A percentile compares a stretch with the other conserved stretches of the same genome.
Conservation (phyloP, 2,113 vertebrate species). For the Scolopax mira region DNA sequence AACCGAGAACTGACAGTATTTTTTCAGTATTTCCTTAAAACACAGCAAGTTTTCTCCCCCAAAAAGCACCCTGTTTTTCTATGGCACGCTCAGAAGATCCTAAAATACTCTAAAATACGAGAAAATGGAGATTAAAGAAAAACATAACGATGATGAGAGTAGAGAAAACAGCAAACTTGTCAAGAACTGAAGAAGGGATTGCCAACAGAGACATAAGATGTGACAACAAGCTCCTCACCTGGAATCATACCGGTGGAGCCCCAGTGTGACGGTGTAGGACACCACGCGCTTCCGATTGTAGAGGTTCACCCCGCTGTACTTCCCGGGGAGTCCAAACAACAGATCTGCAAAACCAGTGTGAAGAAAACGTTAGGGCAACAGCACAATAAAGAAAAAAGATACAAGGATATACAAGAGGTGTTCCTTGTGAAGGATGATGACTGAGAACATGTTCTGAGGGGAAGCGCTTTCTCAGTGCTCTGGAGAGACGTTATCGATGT, state of each 20-base stretch:
- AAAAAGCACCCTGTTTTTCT: background rate
- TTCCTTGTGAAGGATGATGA: rapidly evolving
- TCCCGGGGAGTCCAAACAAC: slow-evolving; percentile 91
- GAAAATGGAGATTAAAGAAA: background rate
- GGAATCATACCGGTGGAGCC: slow-evolving; percentile 85
- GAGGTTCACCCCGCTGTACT: slow-evolving; percentile 88
- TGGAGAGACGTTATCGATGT: rapidly evolving
- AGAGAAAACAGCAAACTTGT: too few relatives aligned
- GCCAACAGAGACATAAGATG: background rate
- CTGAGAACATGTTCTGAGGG: rapidly evolving
- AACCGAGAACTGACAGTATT: background rate
- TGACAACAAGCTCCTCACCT: slow-evolving; percentile 72
- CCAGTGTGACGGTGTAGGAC: slow-evolving; percentile 90
- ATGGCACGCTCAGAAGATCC: background rate
- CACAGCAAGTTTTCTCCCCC: background rate
- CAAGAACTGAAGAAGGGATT: background rate
- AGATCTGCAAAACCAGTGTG: slow-evolving; percentile 75
- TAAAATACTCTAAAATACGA: rapidly evolving
- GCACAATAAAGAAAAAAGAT: too few relatives aligned
- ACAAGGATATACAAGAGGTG: too few relatives aligned
- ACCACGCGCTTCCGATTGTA: slow-evolving; percentile 86
- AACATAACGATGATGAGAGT: rapidly evolving
- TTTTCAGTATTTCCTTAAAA: background rate
- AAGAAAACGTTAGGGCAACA: rapidly evolving
- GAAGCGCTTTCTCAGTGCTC: background rate